These are phyloP conservation scores for Phacellophora camtschatica DNA, from an alignment of 30 jellyfish, hydroid and myxozoan genomes.

Conservation along the genomic window DNA sequence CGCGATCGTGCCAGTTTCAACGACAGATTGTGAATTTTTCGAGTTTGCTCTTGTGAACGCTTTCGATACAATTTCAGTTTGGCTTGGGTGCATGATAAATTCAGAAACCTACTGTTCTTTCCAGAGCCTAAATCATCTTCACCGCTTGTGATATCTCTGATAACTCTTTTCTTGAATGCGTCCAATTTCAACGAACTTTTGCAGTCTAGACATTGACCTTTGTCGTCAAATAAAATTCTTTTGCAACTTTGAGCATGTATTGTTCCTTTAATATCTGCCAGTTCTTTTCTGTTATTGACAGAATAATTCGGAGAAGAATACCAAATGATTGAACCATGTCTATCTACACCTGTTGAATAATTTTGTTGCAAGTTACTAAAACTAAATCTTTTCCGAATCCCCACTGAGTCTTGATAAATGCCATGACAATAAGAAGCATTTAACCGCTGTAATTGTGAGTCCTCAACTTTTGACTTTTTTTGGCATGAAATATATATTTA, in stretches of 20 bases:
- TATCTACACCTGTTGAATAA: constrained; percentile 14
- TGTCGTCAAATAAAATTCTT: not conserved
- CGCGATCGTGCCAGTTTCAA: not conserved
- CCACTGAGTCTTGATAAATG: not conserved
- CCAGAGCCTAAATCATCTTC: not conserved
- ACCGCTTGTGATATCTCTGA: not conserved
- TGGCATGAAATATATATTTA: not conserved
- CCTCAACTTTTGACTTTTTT: not conserved
- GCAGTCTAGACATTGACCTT: constrained; percentile 5
- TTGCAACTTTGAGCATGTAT: not conserved
- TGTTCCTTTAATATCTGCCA: not conserved
- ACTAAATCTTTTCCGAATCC: not conserved
- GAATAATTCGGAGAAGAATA: not conserved
- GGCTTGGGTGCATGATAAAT: not conserved
- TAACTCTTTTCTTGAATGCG: not conserved
- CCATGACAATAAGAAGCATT: constrained; percentile 17
- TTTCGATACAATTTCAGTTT: not conserved
- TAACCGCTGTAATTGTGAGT: not conserved
- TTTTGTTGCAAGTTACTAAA: not conserved
- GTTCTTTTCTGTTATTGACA: not conserved
- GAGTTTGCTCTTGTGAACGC: not conserved
- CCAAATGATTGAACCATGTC: not conserved
- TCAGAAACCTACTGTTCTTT: not conserved
- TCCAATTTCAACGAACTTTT: not conserved
- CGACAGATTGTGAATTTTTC: not conserved